A percentile compares a stretch with the other conserved stretches of the same genome.
Evolutionary conservation across 2,113 vertebrate species (phyloP).

Genomic region (Tor tambroides): DNA sequence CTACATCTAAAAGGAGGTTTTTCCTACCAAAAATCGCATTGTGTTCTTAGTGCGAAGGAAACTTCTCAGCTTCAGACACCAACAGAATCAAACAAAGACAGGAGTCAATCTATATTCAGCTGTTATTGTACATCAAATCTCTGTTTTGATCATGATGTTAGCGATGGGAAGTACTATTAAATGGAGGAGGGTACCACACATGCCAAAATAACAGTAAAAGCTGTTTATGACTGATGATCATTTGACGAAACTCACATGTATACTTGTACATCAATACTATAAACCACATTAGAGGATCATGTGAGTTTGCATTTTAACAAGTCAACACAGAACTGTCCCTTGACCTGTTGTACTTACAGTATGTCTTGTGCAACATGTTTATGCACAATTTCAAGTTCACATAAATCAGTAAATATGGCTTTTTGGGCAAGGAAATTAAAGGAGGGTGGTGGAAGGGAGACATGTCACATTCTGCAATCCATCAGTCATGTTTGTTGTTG

Average conservation of each 20-base stretch:
- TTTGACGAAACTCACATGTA: slow-evolving; percentile 25
- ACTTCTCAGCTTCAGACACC: slow-evolving; percentile 59
- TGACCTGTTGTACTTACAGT: not conserved
- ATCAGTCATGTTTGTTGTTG: not conserved
- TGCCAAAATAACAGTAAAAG: slow-evolving; percentile 34
- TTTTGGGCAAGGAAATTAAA: not conserved
- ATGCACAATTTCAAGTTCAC: not conserved
- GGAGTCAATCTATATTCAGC: slow-evolving; percentile 51
- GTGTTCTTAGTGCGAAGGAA: slow-evolving; percentile 63
- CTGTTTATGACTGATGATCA: not conserved
- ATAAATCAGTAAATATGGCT: not conserved
- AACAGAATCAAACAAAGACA: slow-evolving; percentile 59
- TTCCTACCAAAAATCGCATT: slow-evolving; percentile 62
- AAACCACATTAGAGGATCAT: slow-evolving; percentile 9
- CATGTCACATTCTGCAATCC: slow-evolving; percentile 10
- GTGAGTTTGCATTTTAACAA: slow-evolving; percentile 29
- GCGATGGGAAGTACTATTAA: not conserved
- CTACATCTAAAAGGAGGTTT: slow-evolving; percentile 37
- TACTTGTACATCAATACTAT: not conserved
- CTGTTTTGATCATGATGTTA: slow-evolving; percentile 15
- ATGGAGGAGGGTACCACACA: slow-evolving; percentile 23
- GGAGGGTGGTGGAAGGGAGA: not conserved
- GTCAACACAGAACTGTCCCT: not conserved
- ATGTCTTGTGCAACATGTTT: not conserved
- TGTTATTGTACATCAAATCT: slow-evolving; percentile 31